These are phyloP conservation scores for Melanotus villosus DNA, from an alignment of 2,888 invertebrate genomes.

Conservation along the genomic window DNA sequence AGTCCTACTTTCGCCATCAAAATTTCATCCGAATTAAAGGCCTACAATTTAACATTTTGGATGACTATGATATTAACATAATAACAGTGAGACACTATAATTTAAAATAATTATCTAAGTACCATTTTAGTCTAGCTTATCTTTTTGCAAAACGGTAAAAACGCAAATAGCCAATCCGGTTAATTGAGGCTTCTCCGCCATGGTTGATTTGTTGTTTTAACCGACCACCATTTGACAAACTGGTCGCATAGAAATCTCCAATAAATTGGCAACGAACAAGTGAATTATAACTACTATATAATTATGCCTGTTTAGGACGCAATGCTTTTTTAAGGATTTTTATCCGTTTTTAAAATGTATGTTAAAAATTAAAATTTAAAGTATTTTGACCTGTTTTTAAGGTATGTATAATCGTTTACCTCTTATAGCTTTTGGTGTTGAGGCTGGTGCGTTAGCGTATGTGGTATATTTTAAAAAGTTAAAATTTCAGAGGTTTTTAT, in stretches of 20 bases:
- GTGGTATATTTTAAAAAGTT: no score
- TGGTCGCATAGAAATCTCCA: background rate
- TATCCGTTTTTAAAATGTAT: no score
- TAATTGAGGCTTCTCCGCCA: background rate
- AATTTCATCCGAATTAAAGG: background rate
- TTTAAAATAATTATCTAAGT: slow-evolving; percentile 21
- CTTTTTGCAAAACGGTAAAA: slow-evolving; percentile 5
- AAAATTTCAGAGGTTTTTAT: no score
- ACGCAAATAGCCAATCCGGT: background rate
- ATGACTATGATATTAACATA: slow-evolving; percentile 8
- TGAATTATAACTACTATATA: no score
- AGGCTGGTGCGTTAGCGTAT: no score
- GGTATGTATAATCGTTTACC: no score
- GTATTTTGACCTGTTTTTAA: no score
- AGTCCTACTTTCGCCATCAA: slow-evolving; percentile 15
- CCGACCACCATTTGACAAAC: background rate
- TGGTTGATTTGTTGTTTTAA: background rate
- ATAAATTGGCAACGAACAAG: background rate
- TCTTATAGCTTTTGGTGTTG: no score
- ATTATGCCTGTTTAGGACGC: no score
- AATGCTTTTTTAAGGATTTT: no score
- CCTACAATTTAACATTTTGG: slow-evolving; percentile 1
- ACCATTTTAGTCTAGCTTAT: background rate
- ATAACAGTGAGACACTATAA: slow-evolving; percentile 8
- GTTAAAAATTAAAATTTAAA: no score